Evolutionary conservation across 2,888 invertebrate species (phyloP), one percentile per base, ranked within the genome.

Genomic region (Andrena chrysosceles): DNA sequence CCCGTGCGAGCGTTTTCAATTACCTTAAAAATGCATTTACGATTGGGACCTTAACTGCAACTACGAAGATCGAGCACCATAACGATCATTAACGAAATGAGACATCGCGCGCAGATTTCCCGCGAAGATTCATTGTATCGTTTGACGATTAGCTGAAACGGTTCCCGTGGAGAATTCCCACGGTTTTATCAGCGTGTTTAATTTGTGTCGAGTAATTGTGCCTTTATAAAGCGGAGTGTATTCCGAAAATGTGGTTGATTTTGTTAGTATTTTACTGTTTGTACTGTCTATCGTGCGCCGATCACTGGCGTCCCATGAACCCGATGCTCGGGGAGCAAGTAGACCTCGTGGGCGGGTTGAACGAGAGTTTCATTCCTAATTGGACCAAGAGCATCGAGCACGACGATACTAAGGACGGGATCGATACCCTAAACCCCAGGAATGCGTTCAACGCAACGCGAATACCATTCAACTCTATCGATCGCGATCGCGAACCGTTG

Each of bases 401-500:
- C 4, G 81, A 82, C 16, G 78, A 69, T 7, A 35, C 56, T 0
- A 75, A 71, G 56, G 77, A 73, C 3, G 26, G 62, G 5, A 31
- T 75, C 20, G 78, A 78, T 8, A 73, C 59, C 5, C 29, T 72
- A 3, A 79, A 77, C 3, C 20, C 73, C 2, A 62, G 69, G 20
- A 71, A 78, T 29, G 66, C 42, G 3, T 74, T 81, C 23, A 78
- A 81, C 52, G 35, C 77, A 2, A 75, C 85, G 4, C 81, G 59
- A 5, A 29, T 54, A 4, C 80, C 88, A 5, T 74, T 77, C 8
- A 78, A 87, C 67, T 80, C 85, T 1, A 76, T 81, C 23, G 78
- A 89, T 75, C 89, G 86, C 1, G 88, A 90, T 68, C 86, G 85
- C 20, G 91, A 91, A 67, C 89, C 90, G 5, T 83, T 91, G 64